These are phyloP conservation scores for Eulemur coronatus DNA, from an alignment of 2,797 vertebrate species.

Conservation along the genomic window DNA sequence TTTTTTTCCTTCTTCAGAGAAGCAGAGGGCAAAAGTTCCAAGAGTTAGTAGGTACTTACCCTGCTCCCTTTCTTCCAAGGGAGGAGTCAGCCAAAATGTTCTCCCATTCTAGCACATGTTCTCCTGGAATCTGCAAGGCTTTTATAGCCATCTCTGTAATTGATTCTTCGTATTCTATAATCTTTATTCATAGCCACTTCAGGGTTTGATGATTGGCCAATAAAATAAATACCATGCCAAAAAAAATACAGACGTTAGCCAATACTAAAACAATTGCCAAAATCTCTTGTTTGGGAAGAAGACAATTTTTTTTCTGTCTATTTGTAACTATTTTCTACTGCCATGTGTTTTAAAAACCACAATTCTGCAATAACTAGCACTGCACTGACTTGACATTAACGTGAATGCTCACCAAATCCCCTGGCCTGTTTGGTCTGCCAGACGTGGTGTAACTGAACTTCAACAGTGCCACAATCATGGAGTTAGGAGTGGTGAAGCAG, in stretches of 20 bases:
- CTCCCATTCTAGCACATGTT: neutral
- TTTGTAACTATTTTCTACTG: neutral
- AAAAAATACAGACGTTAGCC: slow-evolving; percentile 4
- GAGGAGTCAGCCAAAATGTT: neutral
- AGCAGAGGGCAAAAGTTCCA: neutral
- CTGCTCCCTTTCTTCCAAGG: neutral
- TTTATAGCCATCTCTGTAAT: slow-evolving; percentile 4
- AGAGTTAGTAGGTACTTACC: neutral
- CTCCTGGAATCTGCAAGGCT: neutral
- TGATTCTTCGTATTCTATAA: slow-evolving; percentile 48
- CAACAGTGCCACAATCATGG: neutral
- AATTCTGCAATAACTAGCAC: neutral
- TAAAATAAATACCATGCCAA: slow-evolving; percentile 35
- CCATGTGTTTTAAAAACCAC: neutral
- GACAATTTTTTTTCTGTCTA: neutral
- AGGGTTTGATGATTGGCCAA: slow-evolving; percentile 11
- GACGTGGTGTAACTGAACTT: neutral
- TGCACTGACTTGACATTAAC: neutral
- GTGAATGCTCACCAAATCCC: neutral
- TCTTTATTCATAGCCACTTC: slow-evolving; percentile 64
- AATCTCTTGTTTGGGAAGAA: slow-evolving; percentile 36
- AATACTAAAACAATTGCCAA: slow-evolving; percentile 41
- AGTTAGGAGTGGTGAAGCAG: neutral
- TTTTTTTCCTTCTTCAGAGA: neutral
- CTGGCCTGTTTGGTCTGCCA: neutral